Evolutionary conservation across 2,797 vertebrate species (phyloP).

Genomic region (Pangasius sanitwongsei): DNA sequence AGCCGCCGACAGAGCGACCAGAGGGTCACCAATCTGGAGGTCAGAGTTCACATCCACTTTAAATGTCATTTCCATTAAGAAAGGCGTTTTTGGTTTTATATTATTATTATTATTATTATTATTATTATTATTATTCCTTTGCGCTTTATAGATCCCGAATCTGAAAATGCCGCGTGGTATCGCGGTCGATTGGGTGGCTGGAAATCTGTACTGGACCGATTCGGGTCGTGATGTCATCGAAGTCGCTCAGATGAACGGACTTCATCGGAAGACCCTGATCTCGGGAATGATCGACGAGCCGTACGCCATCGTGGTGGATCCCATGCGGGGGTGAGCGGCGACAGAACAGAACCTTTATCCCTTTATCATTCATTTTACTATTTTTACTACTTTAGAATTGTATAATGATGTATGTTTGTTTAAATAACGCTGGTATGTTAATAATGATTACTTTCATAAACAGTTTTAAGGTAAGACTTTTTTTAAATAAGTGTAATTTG

Average conservation of each 20-base stretch:
- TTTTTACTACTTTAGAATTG: neutral
- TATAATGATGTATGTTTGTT: neutral
- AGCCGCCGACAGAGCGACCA: slow-evolving; percentile 86
- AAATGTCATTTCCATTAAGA: neutral
- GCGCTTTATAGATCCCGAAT: slow-evolving; percentile 40
- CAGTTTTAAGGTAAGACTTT: neutral
- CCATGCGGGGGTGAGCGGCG: slow-evolving; percentile 83
- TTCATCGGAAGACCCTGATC: slow-evolving; percentile 92
- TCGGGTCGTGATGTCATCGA: slow-evolving; percentile 93
- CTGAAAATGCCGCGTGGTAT: slow-evolving; percentile 95
- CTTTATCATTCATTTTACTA: neutral
- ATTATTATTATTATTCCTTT: neutral
- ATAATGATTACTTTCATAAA: neutral
- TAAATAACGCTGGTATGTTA: neutral
- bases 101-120: neutral
- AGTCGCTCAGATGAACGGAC: slow-evolving; percentile 89
- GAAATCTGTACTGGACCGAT: slow-evolving; percentile 97
- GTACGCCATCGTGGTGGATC: slow-evolving; percentile 93
- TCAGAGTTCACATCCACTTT: slow-evolving; percentile 58
- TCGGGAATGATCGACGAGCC: slow-evolving; percentile 97
- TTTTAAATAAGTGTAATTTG: no score
- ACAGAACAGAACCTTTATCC: neutral
- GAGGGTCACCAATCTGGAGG: slow-evolving; percentile 86
- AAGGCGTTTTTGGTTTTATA: no score
- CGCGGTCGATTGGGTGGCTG: slow-evolving; percentile 95